These are phyloP conservation scores for Pheosia tremula DNA, from an alignment of 2,888 invertebrate species.

Conservation along the genomic window DNA sequence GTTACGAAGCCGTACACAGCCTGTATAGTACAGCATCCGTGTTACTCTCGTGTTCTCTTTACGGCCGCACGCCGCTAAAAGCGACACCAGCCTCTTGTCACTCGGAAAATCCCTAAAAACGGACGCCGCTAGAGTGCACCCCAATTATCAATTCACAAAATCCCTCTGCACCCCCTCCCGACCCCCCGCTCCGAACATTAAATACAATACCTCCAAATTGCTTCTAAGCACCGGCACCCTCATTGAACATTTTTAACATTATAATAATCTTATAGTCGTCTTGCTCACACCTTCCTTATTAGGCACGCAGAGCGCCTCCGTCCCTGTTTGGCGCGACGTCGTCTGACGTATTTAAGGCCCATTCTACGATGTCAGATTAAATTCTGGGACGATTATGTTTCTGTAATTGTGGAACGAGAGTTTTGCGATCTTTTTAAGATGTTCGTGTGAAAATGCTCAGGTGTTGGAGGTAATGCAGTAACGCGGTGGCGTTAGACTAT, in stretches of 20 bases:
- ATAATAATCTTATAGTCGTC: constrained; percentile 75
- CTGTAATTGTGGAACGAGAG: constrained; percentile 65
- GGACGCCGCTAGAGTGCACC: constrained; percentile 59
- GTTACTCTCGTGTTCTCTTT: background rate
- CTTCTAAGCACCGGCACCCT: constrained; percentile 79
- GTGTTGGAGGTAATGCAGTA: constrained; percentile 23
- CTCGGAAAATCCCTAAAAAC: background rate
- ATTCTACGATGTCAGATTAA: constrained; percentile 69
- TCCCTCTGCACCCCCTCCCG: constrained; percentile 55
- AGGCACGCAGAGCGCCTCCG: constrained; percentile 29
- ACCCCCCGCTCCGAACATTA: constrained; percentile 65
- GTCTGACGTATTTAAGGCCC: constrained; percentile 67
- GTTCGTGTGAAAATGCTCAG: constrained; percentile 38
- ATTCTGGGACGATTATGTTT: constrained; percentile 67
- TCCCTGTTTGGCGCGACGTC: constrained; percentile 51
- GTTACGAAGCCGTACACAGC: too few relatives aligned
- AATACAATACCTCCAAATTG: constrained; percentile 83
- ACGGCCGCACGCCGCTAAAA: background rate
- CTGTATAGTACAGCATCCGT: too few relatives aligned
- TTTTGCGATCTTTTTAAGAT: constrained; percentile 30
- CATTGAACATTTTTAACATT: constrained; percentile 78
- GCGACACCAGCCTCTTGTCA: background rate
- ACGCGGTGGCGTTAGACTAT: background rate
- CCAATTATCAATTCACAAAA: constrained; percentile 76
- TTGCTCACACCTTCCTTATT: constrained; percentile 41